Conservation (phyloP, 1,140 invertebrate species). For the Calosoma granatense region DNA sequence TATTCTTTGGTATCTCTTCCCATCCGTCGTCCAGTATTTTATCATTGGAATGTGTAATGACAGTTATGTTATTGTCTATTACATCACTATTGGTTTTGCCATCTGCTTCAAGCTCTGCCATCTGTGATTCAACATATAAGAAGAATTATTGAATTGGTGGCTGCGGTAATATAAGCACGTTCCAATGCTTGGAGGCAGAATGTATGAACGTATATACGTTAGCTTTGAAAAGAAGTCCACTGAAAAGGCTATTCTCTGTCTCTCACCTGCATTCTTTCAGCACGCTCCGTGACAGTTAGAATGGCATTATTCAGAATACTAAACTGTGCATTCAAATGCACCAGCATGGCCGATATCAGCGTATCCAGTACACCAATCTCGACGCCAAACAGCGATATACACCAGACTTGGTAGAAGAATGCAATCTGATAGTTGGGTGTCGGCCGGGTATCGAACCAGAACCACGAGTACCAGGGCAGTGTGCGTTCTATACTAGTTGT, state of each 20-base stretch:
- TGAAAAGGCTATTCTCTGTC: no score
- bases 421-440: conserved; percentile 1
- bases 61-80: not conserved
- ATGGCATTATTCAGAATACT: not conserved
- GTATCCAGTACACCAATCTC: not conserved
- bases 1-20: not conserved
- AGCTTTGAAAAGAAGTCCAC: no score
- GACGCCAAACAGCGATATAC: not conserved
- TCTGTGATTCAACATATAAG: not conserved
- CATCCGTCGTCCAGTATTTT: not conserved
- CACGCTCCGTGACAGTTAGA: not conserved
- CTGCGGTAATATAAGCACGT: no score
- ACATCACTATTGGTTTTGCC: not conserved
- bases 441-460: not conserved
- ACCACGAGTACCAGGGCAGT: not conserved
- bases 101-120: no score
- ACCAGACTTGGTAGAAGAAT: not conserved
- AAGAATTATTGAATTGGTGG: not conserved
- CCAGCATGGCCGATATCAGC: not conserved
- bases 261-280: no score
- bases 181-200: no score
- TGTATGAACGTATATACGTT: no score
- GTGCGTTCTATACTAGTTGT: not conserved
- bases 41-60: not conserved
- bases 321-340: conserved; percentile 1